Base-by-base conservation (phyloP, 2,797 vertebrate genomes). In the Neoniphon sammara region DNA sequence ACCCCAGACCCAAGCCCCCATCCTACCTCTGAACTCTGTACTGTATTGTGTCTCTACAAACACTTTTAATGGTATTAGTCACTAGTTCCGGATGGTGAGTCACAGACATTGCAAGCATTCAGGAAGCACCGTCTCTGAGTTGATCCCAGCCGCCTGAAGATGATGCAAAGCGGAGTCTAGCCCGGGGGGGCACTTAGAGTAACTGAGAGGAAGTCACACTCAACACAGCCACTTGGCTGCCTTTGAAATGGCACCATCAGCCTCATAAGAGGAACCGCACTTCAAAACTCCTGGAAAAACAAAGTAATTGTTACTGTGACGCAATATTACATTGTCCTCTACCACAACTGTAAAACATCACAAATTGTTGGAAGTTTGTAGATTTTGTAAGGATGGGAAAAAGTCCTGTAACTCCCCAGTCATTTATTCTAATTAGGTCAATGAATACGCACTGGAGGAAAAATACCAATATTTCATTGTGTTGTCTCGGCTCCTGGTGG, bases 191-290 rank as follows among this genome's bases (percentile, higher is more conserved):
- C 69, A 30, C 56, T 81, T 12, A 73, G 69, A 73, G 66, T 81
- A 77, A 42, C 49, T 76, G 75, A 87, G 64, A 64, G 82, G 87
- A 93, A 86, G 73, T 74, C 52, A 73, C 70, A 81, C 73, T 88
- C 82, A 86, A 77, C 76, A 84, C 53, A 70, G 76, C 82, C 71
- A 73, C 58, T 81, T 68, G 34, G 44, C 39, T 80, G 20, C 52
- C 65, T 81, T 85, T 88, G 76, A 77, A 79, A 83, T 46, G 60
- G 59, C 67, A 58, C 15, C 30, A 65, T 66, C 2, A 23, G 11
- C 65, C 57, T 58, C n/a, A 0, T 56, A 60, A 66, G 62, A 78
- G 61, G 49, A 80, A 74, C 39, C 30, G 10, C 47, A 57, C 62
- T 68, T 70, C 52, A 77, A 84, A 88, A 85, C 59, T 55, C 11